Base-by-base conservation (phyloP, 2,888 invertebrate species). In the Phasia obesa region DNA sequence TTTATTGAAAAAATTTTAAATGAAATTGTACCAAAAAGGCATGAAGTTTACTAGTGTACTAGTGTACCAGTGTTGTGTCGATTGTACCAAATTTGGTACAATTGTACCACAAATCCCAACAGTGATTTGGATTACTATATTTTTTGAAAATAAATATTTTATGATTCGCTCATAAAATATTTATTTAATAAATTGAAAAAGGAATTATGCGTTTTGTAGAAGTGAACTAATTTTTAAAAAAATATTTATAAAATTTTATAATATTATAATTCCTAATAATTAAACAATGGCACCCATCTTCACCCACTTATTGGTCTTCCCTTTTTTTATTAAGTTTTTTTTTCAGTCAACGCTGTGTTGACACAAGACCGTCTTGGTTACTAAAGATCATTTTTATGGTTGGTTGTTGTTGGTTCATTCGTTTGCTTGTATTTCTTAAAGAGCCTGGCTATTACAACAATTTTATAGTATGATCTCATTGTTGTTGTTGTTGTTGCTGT, bases 361-460 rank as follows among this genome's bases (percentile, higher is more conserved):
- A 79, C 79, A 79, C 59, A 53, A 73, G 70, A 65, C 57, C 35
- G 23, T 31, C n/a, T n/a, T 71, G 69, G 13, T 4, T 57, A 49
- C 47, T 42, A 59, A 65, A 67, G 19, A 73, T 65, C 31, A 60
- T 44, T 65, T 65, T 59, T 51, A 35, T 79, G 60, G 59, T 25
- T 53, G 62, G 2, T n/a, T 38, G 49, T 60, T 67, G 35, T 35
- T 65, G 47, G 35, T 47, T 1, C 15, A 6, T 59, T 49, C 27
- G 27, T 21, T 19, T 55, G 31, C 60, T 60, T 42, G 21, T 59
- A 17, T 69, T 51, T 31, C 49, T 59, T 59, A 23, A 65, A 70
- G 53, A 73, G 71, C 59, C 71, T 57, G 51, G 35, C 71, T 65
- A 59, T 79, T 59, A 71, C 76, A 81, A 67, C 81, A 76, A 76